Evolutionary conservation across 2,797 vertebrate genomes (phyloP), one percentile per base, ranked within the genome.

Genomic region (Premnoplex brunnescens): DNA sequence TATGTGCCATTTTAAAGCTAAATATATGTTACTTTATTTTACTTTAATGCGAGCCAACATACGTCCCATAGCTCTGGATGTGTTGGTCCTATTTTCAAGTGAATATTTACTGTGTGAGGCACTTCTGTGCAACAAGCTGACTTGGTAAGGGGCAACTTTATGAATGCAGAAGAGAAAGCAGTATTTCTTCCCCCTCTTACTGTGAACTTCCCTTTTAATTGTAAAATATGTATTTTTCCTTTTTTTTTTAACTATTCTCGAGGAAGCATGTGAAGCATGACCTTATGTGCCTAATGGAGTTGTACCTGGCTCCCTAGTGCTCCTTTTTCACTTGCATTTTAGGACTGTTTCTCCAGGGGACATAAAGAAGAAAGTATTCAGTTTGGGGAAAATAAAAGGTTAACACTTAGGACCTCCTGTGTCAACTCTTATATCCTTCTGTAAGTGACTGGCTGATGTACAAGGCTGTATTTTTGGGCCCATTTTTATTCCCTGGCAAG

Each of bases 1-100:
- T 67, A 96, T 86, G 83, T 97, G 95, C 80, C 91, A 94, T 90
- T 95, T 96, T 93, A 84, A 95, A 95, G 89, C 76, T 91, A 94
- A 95, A 97, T 86, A 88, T 89, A 77, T 82, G 85, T 39, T 71
- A 56, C 91, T 95, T 91, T 91, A 80, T 93, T 97, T 95, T 85
- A 49, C 68, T 97, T 96, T 67, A 91, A 66, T 91, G 83, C 55
- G 58, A 94, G 93, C 93, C 91, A 97, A 89, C 93, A 88, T 71
- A 73, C 85, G 92, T 97, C 96, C 77, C 96, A 87, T 85, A 94
- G 77, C 72, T 95, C 69, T 92, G 73, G 72, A 78, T 89, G 16
- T 82, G 39, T 93, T 77, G 93, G 85, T 88, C 43, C 20, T 63
- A 24, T 93, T 96, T 95, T 85, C 78, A 89, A 83, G 46, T 14